Conservation (phyloP, 2,888 invertebrate genomes). For the Griposia aprilina region DNA sequence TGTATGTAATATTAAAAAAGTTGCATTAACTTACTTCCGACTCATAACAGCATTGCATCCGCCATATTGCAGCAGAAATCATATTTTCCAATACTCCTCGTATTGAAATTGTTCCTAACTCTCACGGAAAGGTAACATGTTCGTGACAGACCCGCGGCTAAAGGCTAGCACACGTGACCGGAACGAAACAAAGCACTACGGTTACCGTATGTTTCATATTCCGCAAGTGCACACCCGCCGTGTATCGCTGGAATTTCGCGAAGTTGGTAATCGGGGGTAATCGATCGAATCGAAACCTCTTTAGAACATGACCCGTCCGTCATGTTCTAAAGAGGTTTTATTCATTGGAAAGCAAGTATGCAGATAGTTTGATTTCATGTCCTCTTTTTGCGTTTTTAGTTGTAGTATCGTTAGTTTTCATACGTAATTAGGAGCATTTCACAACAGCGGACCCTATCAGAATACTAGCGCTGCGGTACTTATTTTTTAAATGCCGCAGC, state of each 20-base stretch:
- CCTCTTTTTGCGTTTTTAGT: too few species aligned
- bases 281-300: too few species aligned
- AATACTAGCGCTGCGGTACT: too few species aligned
- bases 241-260: slow-evolving; percentile 32
- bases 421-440: too few species aligned
- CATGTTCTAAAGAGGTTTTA: slow-evolving; percentile 13
- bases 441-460: too few species aligned
- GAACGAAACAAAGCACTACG: slow-evolving; percentile 63
- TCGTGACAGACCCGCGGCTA: slow-evolving; percentile 64
- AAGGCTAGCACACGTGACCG: slow-evolving; percentile 61
- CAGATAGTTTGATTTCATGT: too few species aligned
- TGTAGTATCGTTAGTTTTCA: too few species aligned
- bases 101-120: slow-evolving; percentile 67
- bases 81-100: slow-evolving; percentile 47
- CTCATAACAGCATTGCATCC: slow-evolving; percentile 20
- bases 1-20: neutral
- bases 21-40: neutral
- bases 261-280: slow-evolving; percentile 52
- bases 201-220: slow-evolving; percentile 56
- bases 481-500: too few species aligned
- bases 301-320: too few species aligned
- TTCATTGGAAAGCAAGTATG: neutral
- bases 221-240: slow-evolving; percentile 42
- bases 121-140: slow-evolving; percentile 57
- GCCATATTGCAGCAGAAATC: slow-evolving; percentile 34